Base-by-base conservation (phyloP, 2,888 invertebrate genomes). In the Dynastes grantii region DNA sequence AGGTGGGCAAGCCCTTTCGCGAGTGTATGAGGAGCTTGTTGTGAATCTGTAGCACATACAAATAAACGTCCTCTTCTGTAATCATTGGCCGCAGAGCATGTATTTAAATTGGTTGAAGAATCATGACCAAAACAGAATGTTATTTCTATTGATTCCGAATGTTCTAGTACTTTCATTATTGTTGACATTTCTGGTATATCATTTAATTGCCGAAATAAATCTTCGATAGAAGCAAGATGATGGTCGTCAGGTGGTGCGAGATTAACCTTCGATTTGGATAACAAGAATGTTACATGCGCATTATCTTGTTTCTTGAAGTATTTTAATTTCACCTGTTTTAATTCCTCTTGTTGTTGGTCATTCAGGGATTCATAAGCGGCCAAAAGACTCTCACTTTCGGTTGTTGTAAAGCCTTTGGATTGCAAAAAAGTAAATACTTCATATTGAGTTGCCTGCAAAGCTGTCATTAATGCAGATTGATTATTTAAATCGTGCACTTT, bases 401-500 rank as follows among this genome's bases (percentile, higher is more conserved):
- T 11, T 2, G 8, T n/a, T 2, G 51, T 40, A 32, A 29, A 68
- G 22, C 51, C 51, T 6, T 68, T 68, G 0, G 51, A 51, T 51
- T 51, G 51, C 5, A 68, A 51, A 5, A 53, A 13, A 8, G 51
- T 27, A 29, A 51, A 53, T 27, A 51, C 13, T 6, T 68, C 68
- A 29, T 51, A 68, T 29, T 22, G 51, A 27, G 3, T 2, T 1
- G 68, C 22, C 22, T 53, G 22, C 29, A 68, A 68, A 51, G 51
- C 68, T 13, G 68, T 68, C 51, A 68, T 29, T 29, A 68, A 29
- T 3, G 68, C 68, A 9, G 51, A 51, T 68, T 68, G 68, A 51
- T 51, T 68, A 22, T 68, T 51, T 9, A 13, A 53, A 29, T 68
- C 13, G 13, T 51, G 40, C 11, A 22, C 51, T 51, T 68, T n/a